Evolutionary conservation across 2,888 invertebrate genomes (phyloP).

Genomic region (Erebia epiphron): DNA sequence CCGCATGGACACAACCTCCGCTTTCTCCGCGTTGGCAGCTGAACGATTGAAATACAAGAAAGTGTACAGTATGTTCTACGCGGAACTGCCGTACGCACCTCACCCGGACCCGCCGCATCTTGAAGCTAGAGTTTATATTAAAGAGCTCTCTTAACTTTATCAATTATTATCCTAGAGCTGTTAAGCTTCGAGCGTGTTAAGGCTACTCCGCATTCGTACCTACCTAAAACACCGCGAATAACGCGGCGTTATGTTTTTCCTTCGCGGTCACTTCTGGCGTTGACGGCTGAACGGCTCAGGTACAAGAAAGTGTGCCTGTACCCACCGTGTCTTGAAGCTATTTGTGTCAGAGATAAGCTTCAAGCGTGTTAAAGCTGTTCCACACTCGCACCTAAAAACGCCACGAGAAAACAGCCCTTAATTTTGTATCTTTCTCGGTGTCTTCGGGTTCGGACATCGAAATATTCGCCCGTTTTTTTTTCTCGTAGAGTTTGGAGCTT

Average conservation of each 20-base stretch:
- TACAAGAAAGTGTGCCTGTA: conserved; percentile 86
- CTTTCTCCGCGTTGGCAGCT: conserved; percentile 89
- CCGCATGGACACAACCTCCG: conserved; percentile 89
- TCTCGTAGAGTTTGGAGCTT: too few relatives aligned
- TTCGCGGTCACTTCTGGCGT: conserved; percentile 52
- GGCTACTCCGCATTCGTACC: not conserved
- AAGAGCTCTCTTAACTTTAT: conserved; percentile 54
- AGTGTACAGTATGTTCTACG: conserved; percentile 85
- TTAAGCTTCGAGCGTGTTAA: not conserved
- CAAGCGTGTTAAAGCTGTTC: not conserved
- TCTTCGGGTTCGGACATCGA: too few relatives aligned
- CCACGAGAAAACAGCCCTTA: too few relatives aligned
- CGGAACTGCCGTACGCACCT: conserved; percentile 85
- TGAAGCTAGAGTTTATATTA: conserved; percentile 83
- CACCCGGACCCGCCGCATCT: conserved; percentile 83
- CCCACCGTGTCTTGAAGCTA: conserved; percentile 84
- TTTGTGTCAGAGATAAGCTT: conserved; percentile 39
- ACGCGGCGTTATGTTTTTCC: too few relatives aligned
- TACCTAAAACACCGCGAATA: too few relatives aligned
- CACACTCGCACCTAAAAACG: not conserved
- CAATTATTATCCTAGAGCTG: not conserved
- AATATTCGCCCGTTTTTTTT: too few relatives aligned
- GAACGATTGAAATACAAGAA: conserved; percentile 87
- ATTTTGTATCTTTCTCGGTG: too few relatives aligned
- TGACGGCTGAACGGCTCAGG: conserved; percentile 87